A percentile compares a stretch with the other conserved stretches of the same genome.
Conservation (phyloP, 1,140 invertebrate species). For the Lethrus apterus region DNA sequence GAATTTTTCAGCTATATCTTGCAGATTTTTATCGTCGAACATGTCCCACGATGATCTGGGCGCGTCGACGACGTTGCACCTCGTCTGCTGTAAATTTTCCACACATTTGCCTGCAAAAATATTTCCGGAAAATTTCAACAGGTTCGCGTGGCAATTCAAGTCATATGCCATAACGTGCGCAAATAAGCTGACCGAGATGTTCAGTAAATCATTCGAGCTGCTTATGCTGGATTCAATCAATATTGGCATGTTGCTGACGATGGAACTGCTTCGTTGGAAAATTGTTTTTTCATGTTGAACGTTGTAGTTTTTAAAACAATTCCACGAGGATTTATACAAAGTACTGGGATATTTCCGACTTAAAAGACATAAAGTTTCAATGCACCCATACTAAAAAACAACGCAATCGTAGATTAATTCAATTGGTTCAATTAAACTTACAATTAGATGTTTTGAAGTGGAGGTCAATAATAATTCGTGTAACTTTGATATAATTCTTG, state of each 20-base stretch:
- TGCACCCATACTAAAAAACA: slow-evolving; percentile 45
- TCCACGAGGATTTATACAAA: slow-evolving; percentile 48
- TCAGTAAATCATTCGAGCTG: slow-evolving; percentile 30
- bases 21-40: slow-evolving; percentile 45
- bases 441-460: slow-evolving; percentile 54
- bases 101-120: slow-evolving; percentile 43
- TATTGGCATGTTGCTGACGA: not conserved
- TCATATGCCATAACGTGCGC: slow-evolving; percentile 52
- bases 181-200: slow-evolving; percentile 46
- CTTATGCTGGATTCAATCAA: slow-evolving; percentile 6
- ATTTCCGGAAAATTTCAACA: slow-evolving; percentile 57
- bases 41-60: slow-evolving; percentile 45
- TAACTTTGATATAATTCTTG: slow-evolving; percentile 46
- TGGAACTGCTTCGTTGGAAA: slow-evolving; percentile 13
- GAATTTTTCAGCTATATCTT: slow-evolving; percentile 50
- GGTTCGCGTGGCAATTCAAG: slow-evolving; percentile 53
- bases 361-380: slow-evolving; percentile 45
- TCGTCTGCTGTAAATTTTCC: not conserved
- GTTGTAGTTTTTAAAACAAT: slow-evolving; percentile 33
- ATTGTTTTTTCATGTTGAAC: slow-evolving; percentile 13
- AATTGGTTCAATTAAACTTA: slow-evolving; percentile 40
- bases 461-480: slow-evolving; percentile 46
- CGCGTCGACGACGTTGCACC: not conserved
- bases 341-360: slow-evolving; percentile 45
- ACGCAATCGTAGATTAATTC: not conserved